Percentiles rank a stretch among this genome's conserved stretches.
These are phyloP conservation scores for Tipula vernalis DNA, from an alignment of 2,888 invertebrate genomes.

Conservation along the genomic window DNA sequence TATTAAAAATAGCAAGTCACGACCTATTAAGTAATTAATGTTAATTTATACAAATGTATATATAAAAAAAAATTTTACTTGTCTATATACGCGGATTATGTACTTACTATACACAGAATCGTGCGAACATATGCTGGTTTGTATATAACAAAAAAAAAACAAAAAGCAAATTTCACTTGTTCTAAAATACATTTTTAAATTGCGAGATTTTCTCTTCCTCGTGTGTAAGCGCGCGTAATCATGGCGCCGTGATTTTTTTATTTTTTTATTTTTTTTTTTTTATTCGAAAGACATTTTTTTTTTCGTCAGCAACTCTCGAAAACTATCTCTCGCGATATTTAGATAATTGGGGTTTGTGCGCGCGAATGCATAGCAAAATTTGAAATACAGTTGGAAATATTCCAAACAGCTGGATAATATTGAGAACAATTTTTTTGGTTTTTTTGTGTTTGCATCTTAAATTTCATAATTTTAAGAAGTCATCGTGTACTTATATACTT, in stretches of 20 bases:
- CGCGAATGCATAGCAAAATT: not conserved
- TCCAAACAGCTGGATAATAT: not conserved
- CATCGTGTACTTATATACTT: not conserved
- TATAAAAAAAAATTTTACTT: not conserved
- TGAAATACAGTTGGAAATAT: not conserved
- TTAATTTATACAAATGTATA: not conserved
- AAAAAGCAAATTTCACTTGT: not conserved
- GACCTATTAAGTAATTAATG: not conserved
- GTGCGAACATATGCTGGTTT: not conserved
- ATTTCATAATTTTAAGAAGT: not conserved
- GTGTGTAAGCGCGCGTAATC: not conserved
- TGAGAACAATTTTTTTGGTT: not conserved
- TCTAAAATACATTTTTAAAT: not conserved
- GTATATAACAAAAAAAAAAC: not conserved
- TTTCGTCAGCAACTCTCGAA: too few species aligned
- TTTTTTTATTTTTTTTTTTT: not conserved
- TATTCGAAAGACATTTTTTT: not conserved
- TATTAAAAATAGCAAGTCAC: not conserved
- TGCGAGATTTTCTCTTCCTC: not conserved
- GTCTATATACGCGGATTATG: not conserved
- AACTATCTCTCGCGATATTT: not conserved
- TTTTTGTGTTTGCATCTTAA: not conserved
- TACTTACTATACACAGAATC: not conserved
- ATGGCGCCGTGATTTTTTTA: not conserved
- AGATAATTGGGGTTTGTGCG: not conserved